These are phyloP conservation scores for Malacoctenus gilli DNA, from an alignment of 2,797 vertebrate genomes.

Conservation along the genomic window DNA sequence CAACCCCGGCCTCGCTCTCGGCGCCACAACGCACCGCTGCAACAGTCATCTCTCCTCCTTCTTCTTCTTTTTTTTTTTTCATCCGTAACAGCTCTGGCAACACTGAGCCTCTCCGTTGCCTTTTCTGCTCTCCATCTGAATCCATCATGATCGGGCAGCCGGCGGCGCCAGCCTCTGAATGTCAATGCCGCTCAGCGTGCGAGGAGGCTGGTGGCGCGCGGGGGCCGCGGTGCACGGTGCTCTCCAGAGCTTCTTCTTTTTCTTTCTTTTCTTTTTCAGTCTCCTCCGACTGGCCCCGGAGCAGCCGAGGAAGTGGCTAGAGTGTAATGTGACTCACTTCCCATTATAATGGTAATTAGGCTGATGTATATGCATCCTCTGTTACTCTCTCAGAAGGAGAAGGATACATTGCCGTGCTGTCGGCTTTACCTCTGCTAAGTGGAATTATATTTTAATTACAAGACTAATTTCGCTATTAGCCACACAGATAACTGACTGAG, in stretches of 20 bases:
- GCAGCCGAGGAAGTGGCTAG: slow-evolving; percentile 39
- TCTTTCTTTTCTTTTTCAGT: too few relatives aligned
- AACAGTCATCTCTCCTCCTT: slow-evolving; percentile 19
- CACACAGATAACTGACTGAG: too few relatives aligned
- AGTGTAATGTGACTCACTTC: slow-evolving; percentile 12
- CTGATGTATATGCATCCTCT: slow-evolving; percentile 40
- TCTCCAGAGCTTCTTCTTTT: slow-evolving; percentile 52
- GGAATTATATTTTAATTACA: slow-evolving; percentile 37
- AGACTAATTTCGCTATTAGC: slow-evolving; percentile 16
- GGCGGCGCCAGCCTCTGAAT: slow-evolving; percentile 59
- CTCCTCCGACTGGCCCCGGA: slow-evolving; percentile 43
- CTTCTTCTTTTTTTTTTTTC: slow-evolving; percentile 7
- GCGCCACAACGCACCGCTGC: slow-evolving; percentile 25
- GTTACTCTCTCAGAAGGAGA: slow-evolving; percentile 14
- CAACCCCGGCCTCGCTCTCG: slow-evolving; percentile 34
- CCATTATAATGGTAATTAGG: slow-evolving; percentile 53
- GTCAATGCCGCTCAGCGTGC: slow-evolving; percentile 51
- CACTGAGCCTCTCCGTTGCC: slow-evolving; percentile 40
- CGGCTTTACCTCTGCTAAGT: slow-evolving; percentile 27
- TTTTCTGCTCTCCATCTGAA: slow-evolving; percentile 54
- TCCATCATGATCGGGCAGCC: slow-evolving; percentile 55
- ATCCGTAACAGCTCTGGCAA: slow-evolving; percentile 45
- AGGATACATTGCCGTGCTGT: slow-evolving; percentile 14
- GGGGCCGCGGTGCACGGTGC: slow-evolving; percentile 19
- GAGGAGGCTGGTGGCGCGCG: slow-evolving; percentile 49